Percentiles rank a stretch among this genome's conserved stretches.
These are phyloP conservation scores for Lepeophtheirus nordmannii DNA, from an alignment of 2,888 invertebrate species.

Conservation along the genomic window DNA sequence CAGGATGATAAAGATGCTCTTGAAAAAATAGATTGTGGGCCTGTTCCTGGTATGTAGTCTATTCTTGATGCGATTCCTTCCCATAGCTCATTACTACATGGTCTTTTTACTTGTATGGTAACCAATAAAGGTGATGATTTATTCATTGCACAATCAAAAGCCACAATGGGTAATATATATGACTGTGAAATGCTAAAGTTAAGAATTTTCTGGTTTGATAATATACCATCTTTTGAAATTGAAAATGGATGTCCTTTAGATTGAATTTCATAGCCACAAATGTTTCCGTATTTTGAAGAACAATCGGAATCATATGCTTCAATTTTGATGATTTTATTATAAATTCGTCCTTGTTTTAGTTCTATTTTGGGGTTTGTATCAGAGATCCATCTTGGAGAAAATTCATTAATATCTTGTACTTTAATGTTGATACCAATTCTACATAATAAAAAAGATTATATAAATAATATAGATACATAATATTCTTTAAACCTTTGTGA, in stretches of 20 bases:
- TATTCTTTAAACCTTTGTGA: slow-evolving; percentile 51
- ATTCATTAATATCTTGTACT: slow-evolving; percentile 90
- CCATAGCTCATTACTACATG: slow-evolving; percentile 49
- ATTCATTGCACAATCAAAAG: slow-evolving; percentile 93
- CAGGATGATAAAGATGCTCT: slow-evolving; percentile 50
- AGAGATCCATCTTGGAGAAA: slow-evolving; percentile 72
- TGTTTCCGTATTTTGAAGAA: slow-evolving; percentile 83
- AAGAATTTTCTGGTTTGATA: slow-evolving; percentile 35
- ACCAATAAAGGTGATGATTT: slow-evolving; percentile 86
- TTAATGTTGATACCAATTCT: slow-evolving; percentile 85
- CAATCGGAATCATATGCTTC: slow-evolving; percentile 86
- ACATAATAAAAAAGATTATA: slow-evolving; percentile 29
- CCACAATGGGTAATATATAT: slow-evolving; percentile 88
- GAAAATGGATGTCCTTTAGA: slow-evolving; percentile 77
- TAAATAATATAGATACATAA: slow-evolving; percentile 30
- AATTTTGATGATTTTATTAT: slow-evolving; percentile 75
- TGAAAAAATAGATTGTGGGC: slow-evolving; percentile 62
- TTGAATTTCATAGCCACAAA: slow-evolving; percentile 92
- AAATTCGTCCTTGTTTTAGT: slow-evolving; percentile 37
- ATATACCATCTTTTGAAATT: slow-evolving; percentile 70
- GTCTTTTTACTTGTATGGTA: slow-evolving; percentile 75
- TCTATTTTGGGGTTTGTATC: slow-evolving; percentile 63
- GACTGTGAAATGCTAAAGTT: slow-evolving; percentile 85
- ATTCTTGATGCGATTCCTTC: slow-evolving; percentile 62
- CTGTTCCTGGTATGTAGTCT: slow-evolving; percentile 69